These are phyloP conservation scores for Aphelenchoides besseyi DNA, from an alignment of 1,140 invertebrate genomes.

Conservation along the genomic window DNA sequence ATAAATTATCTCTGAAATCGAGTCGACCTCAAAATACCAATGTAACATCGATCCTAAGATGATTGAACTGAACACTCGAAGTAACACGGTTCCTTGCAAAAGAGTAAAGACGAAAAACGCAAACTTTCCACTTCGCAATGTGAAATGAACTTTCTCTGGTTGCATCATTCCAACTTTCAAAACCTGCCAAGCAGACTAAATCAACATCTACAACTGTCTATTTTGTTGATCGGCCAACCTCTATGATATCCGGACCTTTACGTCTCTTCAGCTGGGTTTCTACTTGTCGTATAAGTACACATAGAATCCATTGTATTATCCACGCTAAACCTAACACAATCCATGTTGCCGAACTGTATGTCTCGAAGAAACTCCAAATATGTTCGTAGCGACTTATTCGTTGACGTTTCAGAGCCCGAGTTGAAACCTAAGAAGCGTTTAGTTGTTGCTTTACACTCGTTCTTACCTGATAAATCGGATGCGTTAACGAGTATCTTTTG, in stretches of 20 bases:
- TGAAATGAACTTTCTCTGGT: constrained; percentile 1
- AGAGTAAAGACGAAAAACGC: constrained; percentile 2
- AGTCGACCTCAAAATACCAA: background rate
- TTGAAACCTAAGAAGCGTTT: background rate
- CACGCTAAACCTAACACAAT: background rate
- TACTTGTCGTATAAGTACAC: constrained; percentile 1
- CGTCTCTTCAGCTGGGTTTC: background rate
- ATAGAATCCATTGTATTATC: background rate
- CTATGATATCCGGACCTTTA: no score
- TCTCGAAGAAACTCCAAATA: constrained; percentile 6
- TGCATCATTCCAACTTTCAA: background rate
- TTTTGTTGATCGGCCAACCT: no score
- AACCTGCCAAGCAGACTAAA: constrained; percentile 9
- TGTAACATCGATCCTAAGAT: background rate
- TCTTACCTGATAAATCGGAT: background rate
- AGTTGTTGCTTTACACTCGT: no score
- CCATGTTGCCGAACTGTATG: background rate
- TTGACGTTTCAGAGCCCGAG: background rate
- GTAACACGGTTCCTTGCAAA: background rate
- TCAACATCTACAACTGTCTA: no score
- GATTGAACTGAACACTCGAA: background rate
- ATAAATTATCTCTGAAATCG: background rate
- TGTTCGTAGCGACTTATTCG: background rate
- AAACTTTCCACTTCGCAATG: background rate
- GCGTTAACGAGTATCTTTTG: background rate